phyloP scores from a whole-genome alignment of 2,797 vertebrate genomes.

The Brachyrhaphis roseni region DNA sequence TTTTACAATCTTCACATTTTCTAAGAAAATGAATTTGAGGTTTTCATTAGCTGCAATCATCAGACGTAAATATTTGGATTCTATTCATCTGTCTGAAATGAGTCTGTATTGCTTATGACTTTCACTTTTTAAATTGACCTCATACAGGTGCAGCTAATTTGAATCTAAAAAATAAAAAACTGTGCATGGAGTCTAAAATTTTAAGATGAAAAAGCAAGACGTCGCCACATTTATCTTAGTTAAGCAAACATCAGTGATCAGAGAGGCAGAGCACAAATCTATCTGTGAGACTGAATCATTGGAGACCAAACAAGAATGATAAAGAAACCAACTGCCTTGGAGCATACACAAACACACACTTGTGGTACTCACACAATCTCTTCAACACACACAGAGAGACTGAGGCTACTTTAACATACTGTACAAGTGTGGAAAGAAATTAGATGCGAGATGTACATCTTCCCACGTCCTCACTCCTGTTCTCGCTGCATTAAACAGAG shows the following conservation, averaged over 20 bases:
- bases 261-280: constrained; percentile 14
- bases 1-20: not conserved
- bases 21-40: not conserved
- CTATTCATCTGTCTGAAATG: not conserved
- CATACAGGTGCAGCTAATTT: constrained; percentile 64
- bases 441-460: constrained; percentile 38
- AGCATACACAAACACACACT: constrained; percentile 10
- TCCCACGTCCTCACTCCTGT: constrained; percentile 32
- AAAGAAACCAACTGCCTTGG: constrained; percentile 8
- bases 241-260: constrained; percentile 48
- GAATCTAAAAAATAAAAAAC: constrained; percentile 31
- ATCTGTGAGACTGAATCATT: constrained; percentile 29
- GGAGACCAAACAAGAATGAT: constrained; percentile 22
- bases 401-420: constrained; percentile 50
- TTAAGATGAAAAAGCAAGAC: constrained; percentile 61
- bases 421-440: constrained; percentile 37
- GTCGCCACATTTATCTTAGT: constrained; percentile 46
- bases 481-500: constrained; percentile 50
- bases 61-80: not conserved
- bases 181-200: constrained; percentile 68
- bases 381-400: constrained; percentile 35
- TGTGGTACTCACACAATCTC: constrained; percentile 6
- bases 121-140: not conserved
- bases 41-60: not conserved
- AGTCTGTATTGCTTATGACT: not conserved